Evolutionary conservation across 2,113 vertebrate species (phyloP), one percentile per base, ranked within the genome.

Genomic region (Albula glossodonta): DNA sequence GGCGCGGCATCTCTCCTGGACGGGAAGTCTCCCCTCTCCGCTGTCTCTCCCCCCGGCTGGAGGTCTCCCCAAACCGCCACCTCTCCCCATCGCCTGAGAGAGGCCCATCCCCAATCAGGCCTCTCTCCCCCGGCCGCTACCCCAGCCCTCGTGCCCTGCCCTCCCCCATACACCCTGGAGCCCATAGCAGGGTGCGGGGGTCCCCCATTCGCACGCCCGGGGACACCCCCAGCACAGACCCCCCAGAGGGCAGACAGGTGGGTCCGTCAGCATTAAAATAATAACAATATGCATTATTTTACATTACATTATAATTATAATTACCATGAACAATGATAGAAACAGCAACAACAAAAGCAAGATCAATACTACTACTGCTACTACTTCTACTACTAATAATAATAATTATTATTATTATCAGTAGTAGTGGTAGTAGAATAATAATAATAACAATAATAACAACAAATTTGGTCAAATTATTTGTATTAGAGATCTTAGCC

Each of bases 11-110:
- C 88, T 98, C 97, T 52, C 96, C 97, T 0, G 93, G 95, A 88
- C 94, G 96, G 11, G 96, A 97, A 89, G 93, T 95, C 89, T 96
- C 96, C 0, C 94, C 96, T 51, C 93, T 95, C 89, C 94, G 94
- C 87, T 96, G 94, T 89, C 93, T 91, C 74, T 96, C 97, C 87
- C 96, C 96, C 1, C 93, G 96, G 66, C 91, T 94, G 84, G 93
- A 96, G 70, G 89, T 95, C 52, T 93, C 95, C 2, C 90, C 94
- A 3, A 89, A 92, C 83, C 95, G 94, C 90, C 96, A 96, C 88
- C 93, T 96, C 57, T 92, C 95, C 86, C 92, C 95, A 0, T 90
- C 88, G 66, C 91, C 94, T 0, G 94, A 95, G 78, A 89, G 91
- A 85, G 94, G 96, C 70, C 92, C 88, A 86, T 94, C 95, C 78